Percentiles rank a stretch among this genome's conserved stretches.
phyloP scores from a whole-genome alignment of 2,888 invertebrate genomes.

The Cryptophagus acutangulus region DNA sequence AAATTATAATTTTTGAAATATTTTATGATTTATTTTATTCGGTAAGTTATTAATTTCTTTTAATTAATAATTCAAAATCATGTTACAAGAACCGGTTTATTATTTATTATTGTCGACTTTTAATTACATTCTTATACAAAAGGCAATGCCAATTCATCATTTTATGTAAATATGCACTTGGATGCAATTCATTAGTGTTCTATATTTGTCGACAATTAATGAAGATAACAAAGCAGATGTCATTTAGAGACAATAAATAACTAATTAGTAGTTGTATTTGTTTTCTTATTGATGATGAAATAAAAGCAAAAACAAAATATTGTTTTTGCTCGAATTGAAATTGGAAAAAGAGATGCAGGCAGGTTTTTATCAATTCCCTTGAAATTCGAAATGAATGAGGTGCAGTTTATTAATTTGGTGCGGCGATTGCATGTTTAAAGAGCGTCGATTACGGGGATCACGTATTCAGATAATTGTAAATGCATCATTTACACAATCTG shows the following conservation, averaged over 20 bases:
- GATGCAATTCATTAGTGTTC: conserved; percentile 5
- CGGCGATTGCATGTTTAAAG: conserved; percentile 31
- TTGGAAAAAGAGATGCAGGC: no score
- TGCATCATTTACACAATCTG: conserved; percentile 43
- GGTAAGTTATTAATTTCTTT: no score
- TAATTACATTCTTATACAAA: conserved; percentile 11
- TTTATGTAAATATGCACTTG: conserved; percentile 15
- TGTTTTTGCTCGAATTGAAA: no score
- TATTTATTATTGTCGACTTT: conserved; percentile 13
- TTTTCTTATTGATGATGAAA: no score
- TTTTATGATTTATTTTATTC: neutral
- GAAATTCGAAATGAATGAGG: no score
- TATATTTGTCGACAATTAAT: conserved; percentile 10
- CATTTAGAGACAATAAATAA: conserved; percentile 3
- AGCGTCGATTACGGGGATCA: conserved; percentile 37
- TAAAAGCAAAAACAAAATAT: no score
- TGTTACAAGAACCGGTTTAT: conserved; percentile 13
- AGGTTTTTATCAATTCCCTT: no score
- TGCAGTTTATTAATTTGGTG: conserved; percentile 17
- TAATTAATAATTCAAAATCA: no score
- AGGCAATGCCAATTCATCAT: conserved; percentile 11
- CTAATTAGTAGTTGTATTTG: conserved; percentile 14
- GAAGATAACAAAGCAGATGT: conserved; percentile 8
- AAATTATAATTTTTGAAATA: neutral
- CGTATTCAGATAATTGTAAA: conserved; percentile 42